Evolutionary conservation across 2,888 invertebrate species (phyloP).

Genomic region (Incurvaria masculella): DNA sequence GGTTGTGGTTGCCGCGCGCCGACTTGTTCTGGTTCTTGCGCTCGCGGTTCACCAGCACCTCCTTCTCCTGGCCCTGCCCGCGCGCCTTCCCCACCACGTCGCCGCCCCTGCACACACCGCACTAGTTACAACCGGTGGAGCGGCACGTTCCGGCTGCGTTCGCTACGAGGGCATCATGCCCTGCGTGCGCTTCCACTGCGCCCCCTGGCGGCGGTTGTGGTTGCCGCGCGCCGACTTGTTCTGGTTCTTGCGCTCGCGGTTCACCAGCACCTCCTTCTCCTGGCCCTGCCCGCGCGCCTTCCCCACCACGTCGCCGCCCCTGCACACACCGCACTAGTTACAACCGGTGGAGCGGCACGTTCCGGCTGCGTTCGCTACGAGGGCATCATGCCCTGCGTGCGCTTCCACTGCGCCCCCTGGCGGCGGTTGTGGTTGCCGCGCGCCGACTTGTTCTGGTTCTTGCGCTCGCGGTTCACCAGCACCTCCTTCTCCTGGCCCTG

Average conservation of each 20-base stretch:
- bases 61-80: slow-evolving; percentile 82
- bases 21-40: slow-evolving; percentile 79
- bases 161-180: slow-evolving; percentile 75
- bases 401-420: slow-evolving; percentile 76
- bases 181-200: slow-evolving; percentile 76
- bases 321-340: too few species aligned
- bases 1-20: slow-evolving; percentile 73
- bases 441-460: slow-evolving; percentile 73
- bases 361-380: too few species aligned
- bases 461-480: slow-evolving; percentile 67
- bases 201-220: slow-evolving; percentile 76
- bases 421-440: slow-evolving; percentile 79
- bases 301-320: slow-evolving; percentile 56
- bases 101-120: slow-evolving; percentile 25
- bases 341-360: too few species aligned
- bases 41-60: slow-evolving; percentile 68
- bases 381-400: slow-evolving; percentile 74
- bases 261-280: slow-evolving; percentile 68
- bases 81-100: slow-evolving; percentile 68
- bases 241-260: slow-evolving; percentile 72
- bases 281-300: slow-evolving; percentile 83
- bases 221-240: slow-evolving; percentile 74
- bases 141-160: too few species aligned
- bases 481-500: slow-evolving; percentile 82
- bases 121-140: too few species aligned